phyloP scores from a whole-genome alignment of 1,140 invertebrate genomes.

The Triops cancriformis region DNA sequence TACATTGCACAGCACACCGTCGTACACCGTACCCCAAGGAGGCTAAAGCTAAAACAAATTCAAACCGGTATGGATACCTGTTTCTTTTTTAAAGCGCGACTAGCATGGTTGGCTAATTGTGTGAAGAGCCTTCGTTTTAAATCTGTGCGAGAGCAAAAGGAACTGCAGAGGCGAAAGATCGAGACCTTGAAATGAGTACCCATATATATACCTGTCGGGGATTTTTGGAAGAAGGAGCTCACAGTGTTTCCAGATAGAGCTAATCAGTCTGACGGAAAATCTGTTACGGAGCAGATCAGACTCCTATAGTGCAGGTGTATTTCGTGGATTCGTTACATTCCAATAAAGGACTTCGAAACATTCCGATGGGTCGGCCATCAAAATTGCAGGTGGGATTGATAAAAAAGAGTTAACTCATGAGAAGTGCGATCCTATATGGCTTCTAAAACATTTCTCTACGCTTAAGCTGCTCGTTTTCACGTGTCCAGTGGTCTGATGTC shows the following conservation, averaged over 20 bases:
- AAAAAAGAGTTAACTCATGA: neutral
- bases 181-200: neutral
- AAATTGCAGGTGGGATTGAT: neutral
- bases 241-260: neutral
- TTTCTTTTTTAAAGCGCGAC: neutral
- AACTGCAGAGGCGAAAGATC: neutral
- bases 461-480: neutral
- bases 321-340: neutral
- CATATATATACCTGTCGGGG: constrained; percentile 5
- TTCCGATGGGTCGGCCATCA: neutral
- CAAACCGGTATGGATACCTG: neutral
- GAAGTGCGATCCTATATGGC: neutral
- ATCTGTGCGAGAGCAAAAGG: neutral
- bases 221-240: neutral
- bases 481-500: neutral
- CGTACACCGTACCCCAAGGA: neutral
- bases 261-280: neutral
- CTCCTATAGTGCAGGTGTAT: neutral
- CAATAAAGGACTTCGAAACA: neutral
- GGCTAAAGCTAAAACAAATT: neutral
- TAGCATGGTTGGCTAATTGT: neutral
- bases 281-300: neutral
- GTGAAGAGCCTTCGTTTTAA: neutral
- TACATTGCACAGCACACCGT: no score
- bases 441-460: no score